Conservation (phyloP, 1,140 invertebrate species). For the Caligus rogercresseyi region DNA sequence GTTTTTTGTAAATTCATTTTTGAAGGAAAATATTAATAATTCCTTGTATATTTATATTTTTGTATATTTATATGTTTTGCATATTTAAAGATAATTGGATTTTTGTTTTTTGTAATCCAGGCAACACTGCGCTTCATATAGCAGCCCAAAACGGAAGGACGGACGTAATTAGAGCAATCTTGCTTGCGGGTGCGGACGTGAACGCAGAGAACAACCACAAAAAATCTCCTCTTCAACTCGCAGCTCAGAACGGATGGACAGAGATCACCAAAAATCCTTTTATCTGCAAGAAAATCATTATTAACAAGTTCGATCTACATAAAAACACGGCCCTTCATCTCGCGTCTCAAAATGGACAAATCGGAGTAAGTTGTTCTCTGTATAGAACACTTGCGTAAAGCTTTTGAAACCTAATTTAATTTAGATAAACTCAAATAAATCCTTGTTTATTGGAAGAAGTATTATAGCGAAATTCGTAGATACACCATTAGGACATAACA, state of each 20-base stretch:
- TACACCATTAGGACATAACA: no score
- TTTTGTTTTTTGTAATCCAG: neutral
- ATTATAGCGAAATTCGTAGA: no score
- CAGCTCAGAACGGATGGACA: conserved; percentile 13
- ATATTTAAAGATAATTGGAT: neutral
- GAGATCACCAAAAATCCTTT: conserved; percentile 5
- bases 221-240: conserved; percentile 6
- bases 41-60: no score
- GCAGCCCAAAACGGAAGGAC: conserved; percentile 12
- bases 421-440: neutral
- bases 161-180: conserved; percentile 4
- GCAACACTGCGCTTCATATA: conserved; percentile 7
- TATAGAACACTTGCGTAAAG: no score
- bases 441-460: no score
- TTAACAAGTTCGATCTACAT: conserved; percentile 8
- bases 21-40: no score
- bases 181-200: conserved; percentile 8
- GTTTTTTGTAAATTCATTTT: no score
- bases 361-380: conserved; percentile 15
- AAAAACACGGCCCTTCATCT: conserved; percentile 12
- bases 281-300: neutral
- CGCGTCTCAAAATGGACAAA: conserved; percentile 14
- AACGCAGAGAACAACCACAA: conserved; percentile 15
- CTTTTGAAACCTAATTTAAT: neutral
- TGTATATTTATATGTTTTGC: neutral